Conservation (phyloP, 2,797 vertebrate species). For the Ctenosaura bakeri region DNA sequence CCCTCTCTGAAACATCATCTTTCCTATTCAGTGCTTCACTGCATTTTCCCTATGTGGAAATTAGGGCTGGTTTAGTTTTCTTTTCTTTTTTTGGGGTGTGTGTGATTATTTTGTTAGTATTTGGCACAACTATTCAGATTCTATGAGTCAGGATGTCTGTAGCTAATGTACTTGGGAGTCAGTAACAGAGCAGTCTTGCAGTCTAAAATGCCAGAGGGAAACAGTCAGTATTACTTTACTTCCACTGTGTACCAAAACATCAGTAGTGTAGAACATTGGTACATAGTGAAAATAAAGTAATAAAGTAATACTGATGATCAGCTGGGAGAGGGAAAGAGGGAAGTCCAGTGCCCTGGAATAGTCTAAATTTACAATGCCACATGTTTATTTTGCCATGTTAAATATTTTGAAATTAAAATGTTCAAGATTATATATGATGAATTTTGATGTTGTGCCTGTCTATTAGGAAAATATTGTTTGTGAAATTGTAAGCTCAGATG, state of each 20-base stretch:
- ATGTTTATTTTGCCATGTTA: too few relatives aligned
- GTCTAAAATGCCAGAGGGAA: background rate
- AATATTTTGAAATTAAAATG: too few relatives aligned
- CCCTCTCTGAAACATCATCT: background rate
- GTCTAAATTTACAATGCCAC: too few relatives aligned
- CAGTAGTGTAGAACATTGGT: too few relatives aligned
- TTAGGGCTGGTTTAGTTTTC: background rate
- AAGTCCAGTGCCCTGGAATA: too few relatives aligned
- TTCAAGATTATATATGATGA: too few relatives aligned
- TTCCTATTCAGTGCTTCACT: background rate
- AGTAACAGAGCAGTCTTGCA: background rate
- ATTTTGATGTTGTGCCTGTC: too few relatives aligned
- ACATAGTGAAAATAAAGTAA: too few relatives aligned
- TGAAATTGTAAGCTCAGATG: too few relatives aligned
- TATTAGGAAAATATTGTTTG: too few relatives aligned
- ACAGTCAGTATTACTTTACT: background rate
- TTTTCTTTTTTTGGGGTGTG: background rate
- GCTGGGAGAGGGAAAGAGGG: too few relatives aligned
- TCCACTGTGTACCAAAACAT: background rate
- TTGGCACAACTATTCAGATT: constrained; percentile 7
- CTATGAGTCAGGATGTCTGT: background rate
- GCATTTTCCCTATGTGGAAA: constrained; percentile 2
- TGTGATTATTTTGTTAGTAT: background rate
- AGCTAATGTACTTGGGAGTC: background rate
- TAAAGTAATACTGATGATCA: too few relatives aligned